Base-by-base conservation (phyloP, 2,888 invertebrate species). In the Polylopha cassiicola region DNA sequence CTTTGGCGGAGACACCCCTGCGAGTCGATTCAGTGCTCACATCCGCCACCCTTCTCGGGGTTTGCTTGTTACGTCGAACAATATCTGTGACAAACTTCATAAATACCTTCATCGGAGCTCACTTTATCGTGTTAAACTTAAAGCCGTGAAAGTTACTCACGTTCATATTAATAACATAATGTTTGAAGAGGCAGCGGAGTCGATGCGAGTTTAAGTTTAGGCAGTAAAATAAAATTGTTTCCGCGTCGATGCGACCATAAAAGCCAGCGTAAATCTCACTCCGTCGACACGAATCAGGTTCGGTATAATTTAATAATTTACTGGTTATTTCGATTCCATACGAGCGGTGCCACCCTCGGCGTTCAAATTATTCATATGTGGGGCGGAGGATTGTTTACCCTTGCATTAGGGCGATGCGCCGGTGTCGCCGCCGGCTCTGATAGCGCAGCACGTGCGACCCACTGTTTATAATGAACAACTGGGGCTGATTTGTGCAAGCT, bases 371-470 rank as follows among this genome's bases (percentile, higher is more conserved):
- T 82, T 82, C 81, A 82, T 81, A 76, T 67, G 71, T 64, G 62
- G 67, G 70, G 68, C 65, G 65, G 61, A 58, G 68, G 65, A 58
- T 61, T 74, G 77, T 73, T 76, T 70, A 64, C 66, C 63, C 66
- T 63, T 66, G 64, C 64, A 64, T 68, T 73, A 72, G 72, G 70
- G 73, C 50, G 61, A n/a, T n/a, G n/a, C n/a, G n/a, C n/a, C 44
- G 39, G 23, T 43, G 43, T 29, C 58, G 10, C 55, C 59, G 51
- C 49, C 54, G 57, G 49, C 61, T 50, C 57, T 65, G 80, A 73
- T 78, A 74, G 80, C 79, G 78, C 78, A 73, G 78, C 82, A 78
- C 82, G 80, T 79, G 80, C 73, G 68, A 73, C 72, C 72, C 65
- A 65, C 69, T 70, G 67, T 73, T 76, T 73, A 78, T 73, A 73